These are phyloP conservation scores for Pseudomyrmex dendroicus DNA, from an alignment of 1,140 invertebrate genomes.

Conservation along the genomic window DNA sequence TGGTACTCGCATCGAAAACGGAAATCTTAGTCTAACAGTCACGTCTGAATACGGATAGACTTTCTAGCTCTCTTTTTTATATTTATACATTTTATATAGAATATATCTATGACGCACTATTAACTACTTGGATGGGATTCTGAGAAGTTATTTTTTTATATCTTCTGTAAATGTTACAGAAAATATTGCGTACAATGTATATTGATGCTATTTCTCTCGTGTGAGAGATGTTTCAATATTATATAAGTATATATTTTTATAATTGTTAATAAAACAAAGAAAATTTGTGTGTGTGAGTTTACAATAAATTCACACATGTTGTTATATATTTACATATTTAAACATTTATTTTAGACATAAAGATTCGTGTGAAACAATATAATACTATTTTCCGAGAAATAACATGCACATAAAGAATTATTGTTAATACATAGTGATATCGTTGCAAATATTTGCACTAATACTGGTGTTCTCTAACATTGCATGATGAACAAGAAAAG, in stretches of 20 bases:
- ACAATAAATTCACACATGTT: slow-evolving; percentile 25
- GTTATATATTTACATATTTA: slow-evolving; percentile 53
- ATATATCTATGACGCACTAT: slow-evolving; percentile 14
- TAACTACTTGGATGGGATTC: slow-evolving; percentile 47
- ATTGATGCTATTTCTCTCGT: neutral
- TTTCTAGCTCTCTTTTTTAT: slow-evolving; percentile 1
- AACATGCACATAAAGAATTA: slow-evolving; percentile 68
- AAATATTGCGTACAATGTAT: neutral
- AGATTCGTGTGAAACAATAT: slow-evolving; percentile 68
- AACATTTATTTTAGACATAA: slow-evolving; percentile 71
- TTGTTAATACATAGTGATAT: slow-evolving; percentile 52
- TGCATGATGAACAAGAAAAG: slow-evolving; percentile 34
- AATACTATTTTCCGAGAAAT: slow-evolving; percentile 65
- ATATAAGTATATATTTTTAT: no score
- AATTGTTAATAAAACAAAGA: slow-evolving; percentile 5
- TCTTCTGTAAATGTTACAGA: slow-evolving; percentile 9
- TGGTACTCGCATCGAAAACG: slow-evolving; percentile 92
- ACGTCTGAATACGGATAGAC: slow-evolving; percentile 93
- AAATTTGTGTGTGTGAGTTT: slow-evolving; percentile 1
- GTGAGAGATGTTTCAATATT: neutral
- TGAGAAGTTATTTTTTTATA: slow-evolving; percentile 34
- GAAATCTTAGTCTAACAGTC: slow-evolving; percentile 95
- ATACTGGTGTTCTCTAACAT: slow-evolving; percentile 36
- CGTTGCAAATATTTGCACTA: slow-evolving; percentile 27
- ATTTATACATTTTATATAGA: slow-evolving; percentile 25